These are phyloP conservation scores for Xestia ashworthii DNA, from an alignment of 2,888 invertebrate genomes.

Conservation along the genomic window DNA sequence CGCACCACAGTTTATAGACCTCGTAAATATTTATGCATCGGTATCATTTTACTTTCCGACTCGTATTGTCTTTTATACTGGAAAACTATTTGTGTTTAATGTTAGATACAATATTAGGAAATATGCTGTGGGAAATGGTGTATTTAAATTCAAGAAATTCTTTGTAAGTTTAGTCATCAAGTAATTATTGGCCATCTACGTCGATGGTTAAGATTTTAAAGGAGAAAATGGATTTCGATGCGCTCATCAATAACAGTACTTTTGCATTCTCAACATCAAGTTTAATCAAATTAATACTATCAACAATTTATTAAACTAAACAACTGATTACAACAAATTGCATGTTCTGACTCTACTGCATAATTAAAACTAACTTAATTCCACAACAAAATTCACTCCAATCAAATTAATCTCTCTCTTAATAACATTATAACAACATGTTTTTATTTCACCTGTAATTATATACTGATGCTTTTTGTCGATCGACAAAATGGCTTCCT, in stretches of 20 bases:
- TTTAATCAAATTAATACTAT: slow-evolving; percentile 26
- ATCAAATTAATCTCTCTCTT: slow-evolving; percentile 53
- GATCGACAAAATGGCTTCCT: slow-evolving; percentile 57
- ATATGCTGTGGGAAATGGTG: slow-evolving; percentile 30
- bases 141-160: background rate
- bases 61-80: slow-evolving; percentile 64
- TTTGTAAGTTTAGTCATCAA: background rate
- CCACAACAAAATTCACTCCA: slow-evolving; percentile 26
- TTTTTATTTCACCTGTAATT: slow-evolving; percentile 61
- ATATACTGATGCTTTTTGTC: slow-evolving; percentile 50
- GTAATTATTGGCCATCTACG: background rate
- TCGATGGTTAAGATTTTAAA: background rate
- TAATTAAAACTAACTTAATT: slow-evolving; percentile 45
- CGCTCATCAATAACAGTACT: background rate
- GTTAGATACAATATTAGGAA: slow-evolving; percentile 37
- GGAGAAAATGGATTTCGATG: background rate
- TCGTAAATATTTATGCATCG: slow-evolving; percentile 82
- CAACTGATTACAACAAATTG: slow-evolving; percentile 42
- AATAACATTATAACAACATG: slow-evolving; percentile 57
- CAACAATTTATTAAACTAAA: slow-evolving; percentile 24
- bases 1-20: slow-evolving; percentile 77
- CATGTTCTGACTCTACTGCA: slow-evolving; percentile 32
- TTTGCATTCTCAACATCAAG: background rate
- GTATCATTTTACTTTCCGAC: slow-evolving; percentile 81
- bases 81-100: slow-evolving; percentile 50